Conservation (phyloP, 2,797 vertebrate species). For the Chloroceryle inda region DNA sequence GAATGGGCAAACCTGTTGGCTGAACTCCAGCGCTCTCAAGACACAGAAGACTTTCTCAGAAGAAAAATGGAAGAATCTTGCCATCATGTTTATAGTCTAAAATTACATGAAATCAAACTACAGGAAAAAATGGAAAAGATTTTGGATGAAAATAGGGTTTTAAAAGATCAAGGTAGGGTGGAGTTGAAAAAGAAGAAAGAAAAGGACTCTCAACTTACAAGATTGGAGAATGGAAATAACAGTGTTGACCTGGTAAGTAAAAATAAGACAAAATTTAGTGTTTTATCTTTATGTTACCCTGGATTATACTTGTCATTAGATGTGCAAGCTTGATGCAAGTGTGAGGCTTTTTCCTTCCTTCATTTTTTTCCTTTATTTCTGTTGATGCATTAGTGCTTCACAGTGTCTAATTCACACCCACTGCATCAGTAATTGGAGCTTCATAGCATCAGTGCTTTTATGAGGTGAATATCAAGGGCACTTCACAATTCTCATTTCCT, state of each 20-base stretch:
- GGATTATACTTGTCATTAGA: background rate
- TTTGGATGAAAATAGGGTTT: slow-evolving; percentile 77
- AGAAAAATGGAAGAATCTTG: slow-evolving; percentile 83
- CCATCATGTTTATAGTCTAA: slow-evolving; percentile 69
- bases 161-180: slow-evolving; percentile 58
- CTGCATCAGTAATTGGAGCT: background rate
- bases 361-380: background rate
- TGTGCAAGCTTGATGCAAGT: background rate
- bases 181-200: background rate
- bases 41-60: slow-evolving; percentile 75
- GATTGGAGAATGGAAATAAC: background rate
- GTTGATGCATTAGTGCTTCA: background rate
- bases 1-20: slow-evolving; percentile 70
- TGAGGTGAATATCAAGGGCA: too few species aligned
- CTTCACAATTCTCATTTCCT: background rate
- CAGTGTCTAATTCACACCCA: background rate
- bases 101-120: slow-evolving; percentile 78
- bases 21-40: slow-evolving; percentile 79
- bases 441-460: background rate
- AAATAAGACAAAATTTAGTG: background rate
- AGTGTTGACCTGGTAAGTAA: slow-evolving; percentile 40
- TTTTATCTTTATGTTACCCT: background rate
- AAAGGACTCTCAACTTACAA: background rate
- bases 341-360: background rate
- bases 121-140: slow-evolving; percentile 80